These are phyloP conservation scores for Zaprionus kolodkinae DNA, from an alignment of 1,140 invertebrate species.

Conservation along the genomic window DNA sequence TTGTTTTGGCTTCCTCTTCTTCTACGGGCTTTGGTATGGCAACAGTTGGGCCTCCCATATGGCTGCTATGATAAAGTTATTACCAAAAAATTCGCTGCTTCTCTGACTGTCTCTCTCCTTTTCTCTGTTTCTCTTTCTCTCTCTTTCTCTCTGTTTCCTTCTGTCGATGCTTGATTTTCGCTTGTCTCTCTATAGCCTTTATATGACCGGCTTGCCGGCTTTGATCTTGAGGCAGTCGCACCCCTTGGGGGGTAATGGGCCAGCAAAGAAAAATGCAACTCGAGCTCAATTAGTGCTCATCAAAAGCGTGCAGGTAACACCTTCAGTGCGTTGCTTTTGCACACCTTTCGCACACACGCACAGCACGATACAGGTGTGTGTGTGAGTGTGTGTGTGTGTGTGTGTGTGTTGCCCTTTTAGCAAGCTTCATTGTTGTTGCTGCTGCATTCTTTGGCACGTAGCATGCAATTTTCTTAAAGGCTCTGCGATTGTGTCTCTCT, in stretches of 20 bases:
- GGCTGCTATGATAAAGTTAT: conserved; percentile 74
- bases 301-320: conserved; percentile 82
- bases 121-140: not conserved
- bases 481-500: conserved; percentile 22
- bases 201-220: conserved; percentile 68
- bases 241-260: conserved; percentile 56
- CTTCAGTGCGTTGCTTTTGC: conserved; percentile 80
- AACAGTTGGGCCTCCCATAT: conserved; percentile 78
- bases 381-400: conserved; percentile 5
- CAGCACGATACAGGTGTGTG: not conserved
- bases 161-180: conserved; percentile 81
- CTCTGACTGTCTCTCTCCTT: conserved; percentile 24
- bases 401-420: conserved; percentile 49
- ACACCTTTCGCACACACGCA: conserved; percentile 45
- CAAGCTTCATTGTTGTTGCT: conserved; percentile 53
- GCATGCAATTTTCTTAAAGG: conserved; percentile 74
- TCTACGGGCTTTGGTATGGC: conserved; percentile 20
- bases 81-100: conserved; percentile 60
- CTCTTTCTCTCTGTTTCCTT: conserved; percentile 17
- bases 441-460: conserved; percentile 31
- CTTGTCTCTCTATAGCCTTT: conserved; percentile 58
- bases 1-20: conserved; percentile 54
- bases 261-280: conserved; percentile 77
- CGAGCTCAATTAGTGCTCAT: conserved; percentile 82
- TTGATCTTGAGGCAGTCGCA: conserved; percentile 69